Conservation (phyloP, 2,797 vertebrate genomes). For the Liasis olivaceus region DNA sequence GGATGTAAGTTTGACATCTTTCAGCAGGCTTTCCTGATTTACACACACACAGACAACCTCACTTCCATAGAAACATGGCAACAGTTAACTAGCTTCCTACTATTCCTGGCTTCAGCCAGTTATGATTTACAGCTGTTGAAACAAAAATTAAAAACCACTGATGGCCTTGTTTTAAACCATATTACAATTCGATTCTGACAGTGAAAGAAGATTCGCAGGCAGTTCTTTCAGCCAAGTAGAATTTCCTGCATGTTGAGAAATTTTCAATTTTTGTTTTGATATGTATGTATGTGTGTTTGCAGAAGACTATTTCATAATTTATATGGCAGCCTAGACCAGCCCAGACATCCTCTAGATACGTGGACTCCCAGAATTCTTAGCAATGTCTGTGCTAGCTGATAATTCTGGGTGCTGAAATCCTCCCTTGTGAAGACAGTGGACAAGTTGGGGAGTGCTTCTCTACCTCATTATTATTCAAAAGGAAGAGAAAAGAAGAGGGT, state of each 20-base stretch:
- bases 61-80: conserved; percentile 6
- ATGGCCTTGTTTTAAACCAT: neutral
- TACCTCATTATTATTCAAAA: neutral
- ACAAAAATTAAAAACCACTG: neutral
- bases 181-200: conserved; percentile 48
- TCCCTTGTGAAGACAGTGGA: neutral
- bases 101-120: neutral
- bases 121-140: neutral
- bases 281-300: neutral
- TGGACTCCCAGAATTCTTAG: neutral
- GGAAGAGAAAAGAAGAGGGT: neutral
- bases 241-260: too few species aligned
- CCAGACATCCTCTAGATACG: neutral
- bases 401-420: neutral
- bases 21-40: conserved; percentile 39
- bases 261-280: neutral
- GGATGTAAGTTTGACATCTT: conserved; percentile 46
- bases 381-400: neutral
- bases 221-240: conserved; percentile 12
- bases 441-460: neutral
- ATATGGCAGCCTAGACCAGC: neutral
- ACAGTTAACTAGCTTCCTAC: accelerated
- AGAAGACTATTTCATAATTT: neutral
- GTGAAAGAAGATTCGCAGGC: conserved; percentile 41
- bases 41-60: neutral